phyloP scores from a whole-genome alignment of 2,113 vertebrate species.

The Anseranas semipalmata region DNA sequence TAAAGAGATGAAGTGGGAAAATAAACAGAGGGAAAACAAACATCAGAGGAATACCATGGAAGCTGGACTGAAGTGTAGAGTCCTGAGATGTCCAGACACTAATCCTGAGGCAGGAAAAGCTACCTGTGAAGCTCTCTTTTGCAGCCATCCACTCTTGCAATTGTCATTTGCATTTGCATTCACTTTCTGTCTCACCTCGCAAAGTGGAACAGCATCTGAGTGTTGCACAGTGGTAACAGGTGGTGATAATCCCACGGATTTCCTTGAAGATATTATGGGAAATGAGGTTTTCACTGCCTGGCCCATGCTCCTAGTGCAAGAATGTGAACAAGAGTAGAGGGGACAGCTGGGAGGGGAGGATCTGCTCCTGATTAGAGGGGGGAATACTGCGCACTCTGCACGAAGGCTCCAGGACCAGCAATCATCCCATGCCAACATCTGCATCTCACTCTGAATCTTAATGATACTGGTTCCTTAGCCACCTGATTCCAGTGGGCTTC shows the following conservation, averaged over 20 bases:
- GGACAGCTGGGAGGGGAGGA: slow-evolving; percentile 16
- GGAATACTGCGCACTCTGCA: not conserved
- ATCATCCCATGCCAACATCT: not conserved
- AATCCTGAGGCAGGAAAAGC: not conserved
- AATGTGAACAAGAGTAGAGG: slow-evolving; percentile 23
- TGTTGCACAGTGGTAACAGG: slow-evolving; percentile 10
- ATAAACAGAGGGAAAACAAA: not conserved
- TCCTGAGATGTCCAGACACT: not conserved
- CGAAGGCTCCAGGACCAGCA: slow-evolving; percentile 9
- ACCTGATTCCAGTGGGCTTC: not conserved
- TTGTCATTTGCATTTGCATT: not conserved
- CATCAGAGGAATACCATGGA: not conserved
- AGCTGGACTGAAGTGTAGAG: not conserved
- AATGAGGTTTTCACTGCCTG: slow-evolving; percentile 59
- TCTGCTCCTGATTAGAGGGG: slow-evolving; percentile 57
- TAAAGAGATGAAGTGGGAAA: not conserved
- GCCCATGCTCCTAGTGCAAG: not conserved
- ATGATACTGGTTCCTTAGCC: not conserved
- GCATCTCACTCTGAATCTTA: not conserved
- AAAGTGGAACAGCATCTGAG: not conserved
- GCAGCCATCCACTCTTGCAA: not conserved
- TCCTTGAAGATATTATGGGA: slow-evolving; percentile 57
- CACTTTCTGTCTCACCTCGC: not conserved
- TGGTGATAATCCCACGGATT: slow-evolving; percentile 49
- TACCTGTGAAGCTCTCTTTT: not conserved